These are phyloP conservation scores for Chelon auratus DNA, from an alignment of 2,797 vertebrate genomes.

Conservation along the genomic window DNA sequence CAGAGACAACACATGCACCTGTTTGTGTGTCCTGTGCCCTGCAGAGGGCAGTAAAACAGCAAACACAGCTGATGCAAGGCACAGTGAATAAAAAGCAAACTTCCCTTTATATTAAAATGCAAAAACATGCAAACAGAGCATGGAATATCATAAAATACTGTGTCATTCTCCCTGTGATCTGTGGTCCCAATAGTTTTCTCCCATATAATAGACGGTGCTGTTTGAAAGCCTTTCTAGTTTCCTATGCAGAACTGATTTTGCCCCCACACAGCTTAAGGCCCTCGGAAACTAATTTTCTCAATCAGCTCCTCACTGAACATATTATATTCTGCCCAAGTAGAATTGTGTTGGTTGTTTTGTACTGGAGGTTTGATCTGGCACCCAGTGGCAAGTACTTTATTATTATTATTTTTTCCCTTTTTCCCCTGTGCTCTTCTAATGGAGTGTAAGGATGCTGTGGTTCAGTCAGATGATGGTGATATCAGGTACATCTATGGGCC, in stretches of 20 bases:
- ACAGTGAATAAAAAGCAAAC: slow-evolving; percentile 28
- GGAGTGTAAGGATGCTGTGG: background rate
- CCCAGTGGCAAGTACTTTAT: too few species aligned
- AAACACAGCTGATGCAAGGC: slow-evolving; percentile 40
- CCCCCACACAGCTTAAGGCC: background rate
- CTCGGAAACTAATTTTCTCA: too few species aligned
- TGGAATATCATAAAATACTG: background rate
- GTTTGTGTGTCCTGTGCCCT: slow-evolving; percentile 35
- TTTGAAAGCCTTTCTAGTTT: background rate
- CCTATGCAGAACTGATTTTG: background rate
- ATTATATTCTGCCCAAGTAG: too few species aligned
- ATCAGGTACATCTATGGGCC: too few species aligned
- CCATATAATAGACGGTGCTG: background rate
- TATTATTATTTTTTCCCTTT: background rate
- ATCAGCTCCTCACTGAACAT: too few species aligned
- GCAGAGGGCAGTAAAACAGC: slow-evolving; percentile 73
- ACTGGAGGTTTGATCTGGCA: too few species aligned
- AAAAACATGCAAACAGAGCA: slow-evolving; percentile 18
- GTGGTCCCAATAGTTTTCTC: background rate
- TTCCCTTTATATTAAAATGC: slow-evolving; percentile 2
- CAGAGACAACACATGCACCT: background rate
- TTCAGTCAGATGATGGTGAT: background rate
- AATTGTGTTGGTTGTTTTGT: too few species aligned
- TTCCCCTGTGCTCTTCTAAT: background rate
- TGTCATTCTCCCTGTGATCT: slow-evolving; percentile 3